Evolutionary conservation across 2,888 invertebrate species (phyloP).

Genomic region (Drosophila falleni): DNA sequence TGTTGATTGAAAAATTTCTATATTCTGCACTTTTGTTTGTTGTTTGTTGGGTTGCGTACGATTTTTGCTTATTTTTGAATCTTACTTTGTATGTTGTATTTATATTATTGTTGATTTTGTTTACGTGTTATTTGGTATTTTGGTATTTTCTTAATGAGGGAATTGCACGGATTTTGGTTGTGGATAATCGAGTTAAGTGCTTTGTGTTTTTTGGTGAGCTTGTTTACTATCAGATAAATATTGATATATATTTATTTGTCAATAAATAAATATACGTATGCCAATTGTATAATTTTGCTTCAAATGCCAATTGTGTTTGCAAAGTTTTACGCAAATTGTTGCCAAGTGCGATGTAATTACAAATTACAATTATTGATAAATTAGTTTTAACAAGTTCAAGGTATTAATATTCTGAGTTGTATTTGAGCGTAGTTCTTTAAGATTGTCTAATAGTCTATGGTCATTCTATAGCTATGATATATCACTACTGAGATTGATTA

Average conservation of each 20-base stretch:
- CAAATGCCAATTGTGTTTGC: constrained; percentile 62
- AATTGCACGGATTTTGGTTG: constrained; percentile 70
- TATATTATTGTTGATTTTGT: constrained; percentile 21
- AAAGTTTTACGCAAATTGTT: constrained; percentile 79
- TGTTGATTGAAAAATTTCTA: constrained; percentile 71
- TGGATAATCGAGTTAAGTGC: constrained; percentile 49
- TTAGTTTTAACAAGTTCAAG: constrained; percentile 32
- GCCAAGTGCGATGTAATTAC: constrained; percentile 38
- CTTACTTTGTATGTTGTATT: constrained; percentile 25
- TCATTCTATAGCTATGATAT: constrained; percentile 47
- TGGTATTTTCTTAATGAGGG: constrained; percentile 67
- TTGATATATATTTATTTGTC: constrained; percentile 17
- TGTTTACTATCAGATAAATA: constrained; percentile 46
- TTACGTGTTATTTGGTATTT: constrained; percentile 21
- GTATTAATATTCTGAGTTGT: constrained; percentile 29
- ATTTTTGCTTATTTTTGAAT: constrained; percentile 11
- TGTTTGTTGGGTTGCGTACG: constrained; percentile 27
- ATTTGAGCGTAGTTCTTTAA: constrained; percentile 54
- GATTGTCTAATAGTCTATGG: constrained; percentile 38
- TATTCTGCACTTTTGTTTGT: constrained; percentile 59
- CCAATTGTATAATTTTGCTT: constrained; percentile 57
- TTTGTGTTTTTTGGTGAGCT: constrained; percentile 49
- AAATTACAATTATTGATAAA: constrained; percentile 1
- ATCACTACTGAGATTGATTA: constrained; percentile 70
- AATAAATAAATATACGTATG: constrained; percentile 47